These are phyloP conservation scores for Eledona agricola DNA, from an alignment of 2,888 invertebrate species.

Conservation along the genomic window DNA sequence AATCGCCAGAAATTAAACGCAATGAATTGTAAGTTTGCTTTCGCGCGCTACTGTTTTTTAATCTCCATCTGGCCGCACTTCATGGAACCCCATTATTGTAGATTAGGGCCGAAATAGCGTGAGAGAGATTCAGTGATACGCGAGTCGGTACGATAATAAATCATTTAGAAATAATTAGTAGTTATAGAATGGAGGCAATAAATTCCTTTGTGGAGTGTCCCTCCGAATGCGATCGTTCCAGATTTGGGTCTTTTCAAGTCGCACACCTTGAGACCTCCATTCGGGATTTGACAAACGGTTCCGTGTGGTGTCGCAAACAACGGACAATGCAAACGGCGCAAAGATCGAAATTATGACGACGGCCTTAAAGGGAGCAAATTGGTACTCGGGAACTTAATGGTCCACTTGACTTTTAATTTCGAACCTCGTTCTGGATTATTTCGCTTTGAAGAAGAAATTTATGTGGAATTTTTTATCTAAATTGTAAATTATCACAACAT, in stretches of 20 bases:
- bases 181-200: constrained; percentile 21
- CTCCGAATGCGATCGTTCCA: too few relatives aligned
- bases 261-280: constrained; percentile 32
- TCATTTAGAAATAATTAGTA: constrained; percentile 32
- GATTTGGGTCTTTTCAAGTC: too few relatives aligned
- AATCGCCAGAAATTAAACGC: constrained; percentile 15
- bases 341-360: constrained; percentile 42
- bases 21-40: constrained; percentile 24
- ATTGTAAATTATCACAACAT: constrained; percentile 37
- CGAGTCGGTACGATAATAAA: constrained; percentile 18
- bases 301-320: constrained; percentile 37
- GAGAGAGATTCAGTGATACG: constrained; percentile 35
- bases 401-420: constrained; percentile 42
- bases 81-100: constrained; percentile 27
- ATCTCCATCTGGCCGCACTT: constrained; percentile 12
- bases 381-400: constrained; percentile 41
- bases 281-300: constrained; percentile 30
- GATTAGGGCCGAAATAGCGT: constrained; percentile 40
- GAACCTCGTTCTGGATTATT: constrained; percentile 28
- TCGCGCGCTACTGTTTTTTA: constrained; percentile 18
- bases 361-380: constrained; percentile 43
- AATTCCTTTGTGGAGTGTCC: constrained; percentile 34
- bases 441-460: constrained; percentile 28
- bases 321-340: constrained; percentile 36
- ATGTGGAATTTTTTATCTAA: constrained; percentile 31